Evolutionary conservation across 2,888 invertebrate genomes (phyloP), one percentile per base, ranked within the genome.

Genomic region (Drosophila mercatorum): DNA sequence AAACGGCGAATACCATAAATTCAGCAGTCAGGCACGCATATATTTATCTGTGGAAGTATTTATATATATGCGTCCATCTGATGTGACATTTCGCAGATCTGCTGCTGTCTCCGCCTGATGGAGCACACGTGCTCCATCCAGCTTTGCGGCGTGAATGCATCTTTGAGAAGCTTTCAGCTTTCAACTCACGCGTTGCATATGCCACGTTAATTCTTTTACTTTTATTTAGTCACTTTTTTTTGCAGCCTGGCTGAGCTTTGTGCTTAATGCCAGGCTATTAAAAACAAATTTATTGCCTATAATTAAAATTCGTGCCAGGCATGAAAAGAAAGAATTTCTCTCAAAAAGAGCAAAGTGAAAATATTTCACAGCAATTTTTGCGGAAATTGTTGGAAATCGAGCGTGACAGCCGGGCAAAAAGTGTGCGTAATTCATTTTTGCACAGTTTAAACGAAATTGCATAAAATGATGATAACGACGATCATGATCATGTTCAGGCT

Each of bases 331-430:
- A 31, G 31, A 51, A n/a, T 10, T 12, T 53, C 38, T 14, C 38
- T 7, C 17, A 44, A 44, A n/a, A 26, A 34, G 38, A 49, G 28
- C 41, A 41, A 52, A 55, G 44, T 38, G 51, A 63, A 72, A 38
- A 68, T 66, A 62, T 59, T 62, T 58, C 62, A 59, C 51, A 59
- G 46, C 41, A 31, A 64, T 69, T 67, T 64, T 62, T 68, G 68
- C 75, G 75, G 80, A 86, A 83, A 86, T 78, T 67, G 74, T 78
- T 72, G 81, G 81, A 86, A 86, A 86, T 86, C 73, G 78, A 74
- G 81, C 80, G 72, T 69, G 57, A 75, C 69, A 78, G 51, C 14
- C 49, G 47, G 40, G 61, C 57, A 70, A 73, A 81, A 76, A 72
- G 55, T 52, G 31, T 47, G 58, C 69, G 68, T 66, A 68, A 76